Evolutionary conservation across 2,888 invertebrate genomes (phyloP), one percentile per base, ranked within the genome.

Genomic region (Reticulitermes lucifugus): DNA sequence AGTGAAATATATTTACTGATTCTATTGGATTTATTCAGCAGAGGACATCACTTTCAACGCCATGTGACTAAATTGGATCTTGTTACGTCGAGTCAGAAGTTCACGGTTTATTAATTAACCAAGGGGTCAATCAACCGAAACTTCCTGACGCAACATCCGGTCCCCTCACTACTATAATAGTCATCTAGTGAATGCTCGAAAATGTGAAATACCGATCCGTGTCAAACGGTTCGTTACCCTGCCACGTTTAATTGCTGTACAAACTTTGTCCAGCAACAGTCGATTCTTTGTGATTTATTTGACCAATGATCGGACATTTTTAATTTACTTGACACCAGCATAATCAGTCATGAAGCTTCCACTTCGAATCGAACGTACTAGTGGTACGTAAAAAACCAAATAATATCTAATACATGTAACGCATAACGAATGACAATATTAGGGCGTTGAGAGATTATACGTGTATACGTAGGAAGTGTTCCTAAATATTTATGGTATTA

Each of bases 101-200:
- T 81, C 81, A 81, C 81, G 81, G 81, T 70, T 81, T 81, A 81
- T 81, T 81, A 81, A 81, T 81, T 81, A 81, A 81, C 81, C 81
- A 81, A 81, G 70, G 81, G 65, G 65, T 81, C 65, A 81, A 81
- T 81, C 81, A 81, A 81, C 81, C 65, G 81, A 65, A 81, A 81
- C 81, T 81, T 81, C 81, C 81, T 70, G 81, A 46, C 65, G 70
- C 46, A 70, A 81, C 81, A 81, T 81, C 81, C 65, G 41, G 35
- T n/a, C 65, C 60, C 60, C 18, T 29, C 51, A n/a, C 12, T 43
- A 9, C 46, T n/a, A 25, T n/a, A 25, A 21, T 79, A 55, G 51
- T 51, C 55, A 79, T 55, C 29, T 21, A 35, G 10, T 80, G 60
- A 80, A 80, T 80, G 65, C 59, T 59, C 65, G 43, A 81, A 81